These are phyloP conservation scores for Macrobrachium rosenbergii DNA, from an alignment of 1,140 invertebrate genomes.

Conservation along the genomic window DNA sequence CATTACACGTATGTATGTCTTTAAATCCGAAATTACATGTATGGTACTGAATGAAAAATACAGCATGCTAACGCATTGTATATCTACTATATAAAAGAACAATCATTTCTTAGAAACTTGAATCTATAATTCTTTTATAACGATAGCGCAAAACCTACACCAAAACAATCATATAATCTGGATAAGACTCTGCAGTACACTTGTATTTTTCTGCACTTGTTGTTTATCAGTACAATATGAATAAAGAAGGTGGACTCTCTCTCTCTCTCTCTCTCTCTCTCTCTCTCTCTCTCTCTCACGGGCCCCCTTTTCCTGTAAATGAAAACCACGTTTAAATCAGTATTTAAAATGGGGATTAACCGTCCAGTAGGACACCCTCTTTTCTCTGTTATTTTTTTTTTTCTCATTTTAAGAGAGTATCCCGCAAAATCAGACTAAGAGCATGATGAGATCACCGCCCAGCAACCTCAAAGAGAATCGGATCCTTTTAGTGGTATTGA, in stretches of 20 bases:
- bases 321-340: neutral
- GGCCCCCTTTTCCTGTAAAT: neutral
- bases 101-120: no score
- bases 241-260: neutral
- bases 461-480: neutral
- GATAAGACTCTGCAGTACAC: no score
- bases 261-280: neutral
- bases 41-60: no score
- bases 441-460: neutral
- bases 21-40: no score
- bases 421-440: constrained; percentile 14
- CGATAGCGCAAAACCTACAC: no score
- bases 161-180: no score
- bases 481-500: constrained; percentile 17
- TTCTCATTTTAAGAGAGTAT: neutral
- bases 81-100: no score
- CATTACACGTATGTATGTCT: no score
- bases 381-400: neutral
- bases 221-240: no score
- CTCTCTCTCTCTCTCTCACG: constrained; percentile 2
- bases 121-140: no score
- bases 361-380: neutral
- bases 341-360: neutral
- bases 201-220: no score
- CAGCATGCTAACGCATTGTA: no score